Conservation (phyloP, 2,113 vertebrate genomes). For the Dascyllus trimaculatus region DNA sequence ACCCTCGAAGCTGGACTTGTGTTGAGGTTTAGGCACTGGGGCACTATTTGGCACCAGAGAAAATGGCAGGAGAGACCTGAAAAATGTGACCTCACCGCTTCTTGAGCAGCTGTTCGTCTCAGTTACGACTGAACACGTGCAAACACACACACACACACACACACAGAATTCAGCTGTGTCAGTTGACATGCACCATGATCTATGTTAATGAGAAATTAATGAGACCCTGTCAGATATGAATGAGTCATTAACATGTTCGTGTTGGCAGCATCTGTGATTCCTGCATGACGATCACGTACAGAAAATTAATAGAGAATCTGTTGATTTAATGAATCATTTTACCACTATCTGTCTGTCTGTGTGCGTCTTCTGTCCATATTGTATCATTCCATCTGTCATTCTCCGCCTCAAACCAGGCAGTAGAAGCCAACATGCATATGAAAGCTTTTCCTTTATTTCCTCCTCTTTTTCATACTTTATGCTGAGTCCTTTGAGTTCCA, state of each 20-base stretch:
- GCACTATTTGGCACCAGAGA: not conserved
- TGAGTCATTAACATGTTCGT: conserved; percentile 59
- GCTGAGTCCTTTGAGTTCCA: too few species aligned
- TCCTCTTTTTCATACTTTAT: not conserved
- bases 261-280: conserved; percentile 43
- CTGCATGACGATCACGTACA: conserved; percentile 14
- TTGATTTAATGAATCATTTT: conserved; percentile 27
- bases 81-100: conserved; percentile 4
- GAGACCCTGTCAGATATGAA: conserved; percentile 63
- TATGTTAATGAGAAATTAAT: conserved; percentile 65
- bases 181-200: conserved; percentile 49
- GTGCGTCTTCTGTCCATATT: not conserved
- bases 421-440: not conserved
- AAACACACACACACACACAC: conserved; percentile 15
- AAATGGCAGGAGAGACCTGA: not conserved
- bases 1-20: conserved; percentile 14
- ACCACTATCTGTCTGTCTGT: not conserved
- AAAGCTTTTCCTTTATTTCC: not conserved
- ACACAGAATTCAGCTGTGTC: not conserved
- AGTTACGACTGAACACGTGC: not conserved
- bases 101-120: conserved; percentile 19
- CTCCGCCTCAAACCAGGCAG: too few species aligned
- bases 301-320: conserved; percentile 43
- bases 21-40: not conserved
- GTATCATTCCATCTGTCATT: not conserved